A percentile compares a stretch with the other conserved stretches of the same genome.
These are phyloP conservation scores for Cossypha polioptera DNA, from an alignment of 2,797 vertebrate genomes.

Conservation along the genomic window DNA sequence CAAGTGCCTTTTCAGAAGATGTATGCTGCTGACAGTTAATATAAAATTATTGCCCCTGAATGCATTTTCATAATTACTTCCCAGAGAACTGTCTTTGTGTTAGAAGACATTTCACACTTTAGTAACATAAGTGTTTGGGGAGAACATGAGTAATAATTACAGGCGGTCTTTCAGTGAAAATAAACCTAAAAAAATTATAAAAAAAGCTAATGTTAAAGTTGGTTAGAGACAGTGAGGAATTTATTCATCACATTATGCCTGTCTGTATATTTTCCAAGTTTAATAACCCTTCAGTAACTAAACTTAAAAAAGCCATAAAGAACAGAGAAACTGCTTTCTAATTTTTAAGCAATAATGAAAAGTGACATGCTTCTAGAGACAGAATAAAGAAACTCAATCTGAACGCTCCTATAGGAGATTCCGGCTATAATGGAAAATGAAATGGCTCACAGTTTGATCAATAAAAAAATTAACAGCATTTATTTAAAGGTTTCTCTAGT, in stretches of 20 bases:
- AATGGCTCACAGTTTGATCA: constrained; percentile 76
- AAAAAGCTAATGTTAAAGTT: constrained; percentile 70
- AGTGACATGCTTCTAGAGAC: constrained; percentile 70
- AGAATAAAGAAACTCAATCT: constrained; percentile 67
- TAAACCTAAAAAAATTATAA: constrained; percentile 73
- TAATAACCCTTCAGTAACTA: constrained; percentile 70
- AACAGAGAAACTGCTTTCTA: constrained; percentile 52
- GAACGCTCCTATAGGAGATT: constrained; percentile 71
- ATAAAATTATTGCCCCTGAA: constrained; percentile 82
- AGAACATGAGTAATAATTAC: constrained; percentile 78
- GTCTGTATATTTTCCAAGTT: constrained; percentile 67
- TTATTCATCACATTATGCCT: constrained; percentile 64
- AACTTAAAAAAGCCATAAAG: constrained; percentile 67
- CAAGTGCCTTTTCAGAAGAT: constrained; percentile 80
- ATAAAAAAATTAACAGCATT: constrained; percentile 78
- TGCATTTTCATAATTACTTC: constrained; percentile 83
- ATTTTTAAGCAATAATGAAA: constrained; percentile 69
- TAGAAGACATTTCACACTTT: constrained; percentile 82
- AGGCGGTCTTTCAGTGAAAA: constrained; percentile 74
- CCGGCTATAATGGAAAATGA: constrained; percentile 74
- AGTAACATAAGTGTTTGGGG: constrained; percentile 81
- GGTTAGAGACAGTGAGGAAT: constrained; percentile 70
- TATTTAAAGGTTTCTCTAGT: constrained; percentile 73
- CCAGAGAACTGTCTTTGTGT: constrained; percentile 83
- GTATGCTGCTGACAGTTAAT: constrained; percentile 82